phyloP scores from a whole-genome alignment of 1,140 invertebrate genomes.

The Onthophagus taurus region DNA sequence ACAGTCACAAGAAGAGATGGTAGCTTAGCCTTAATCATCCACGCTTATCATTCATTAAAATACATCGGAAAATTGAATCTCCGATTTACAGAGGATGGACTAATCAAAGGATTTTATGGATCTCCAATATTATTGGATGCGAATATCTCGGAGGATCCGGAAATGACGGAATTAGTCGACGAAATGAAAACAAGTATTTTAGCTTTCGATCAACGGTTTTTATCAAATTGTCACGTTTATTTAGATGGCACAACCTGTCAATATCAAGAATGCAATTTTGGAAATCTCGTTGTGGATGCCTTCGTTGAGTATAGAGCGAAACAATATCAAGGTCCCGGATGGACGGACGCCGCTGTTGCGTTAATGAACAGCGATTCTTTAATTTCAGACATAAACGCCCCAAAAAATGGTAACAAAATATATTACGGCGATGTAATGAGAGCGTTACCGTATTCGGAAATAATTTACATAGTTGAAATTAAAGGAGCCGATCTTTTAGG shows the following conservation, averaged over 20 bases:
- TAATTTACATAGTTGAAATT: no score
- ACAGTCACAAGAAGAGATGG: constrained; percentile 59
- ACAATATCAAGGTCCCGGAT: not conserved
- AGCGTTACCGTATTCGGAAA: no score
- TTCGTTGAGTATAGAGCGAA: constrained; percentile 1
- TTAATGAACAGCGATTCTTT: no score
- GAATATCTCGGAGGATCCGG: constrained; percentile 52
- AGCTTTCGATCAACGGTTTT: constrained; percentile 41
- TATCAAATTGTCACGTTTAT: constrained; percentile 57
- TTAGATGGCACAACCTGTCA: constrained; percentile 64
- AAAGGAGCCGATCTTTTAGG: no score
- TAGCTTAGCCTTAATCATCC: constrained; percentile 71
- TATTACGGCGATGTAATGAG: no score
- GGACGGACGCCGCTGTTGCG: constrained; percentile 3
- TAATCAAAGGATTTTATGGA: constrained; percentile 57
- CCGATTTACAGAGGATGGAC: constrained; percentile 62
- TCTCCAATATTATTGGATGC: constrained; percentile 70
- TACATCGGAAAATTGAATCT: constrained; percentile 74
- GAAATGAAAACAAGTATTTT: constrained; percentile 48
- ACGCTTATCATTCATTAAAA: constrained; percentile 86
- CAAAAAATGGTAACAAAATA: no score
- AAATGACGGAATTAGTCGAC: constrained; percentile 52
- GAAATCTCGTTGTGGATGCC: not conserved
- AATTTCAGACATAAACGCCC: no score
- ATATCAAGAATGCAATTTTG: constrained; percentile 20